Evolutionary conservation across 2,113 vertebrate species (phyloP), one percentile per base, ranked within the genome.

Genomic region (Coryphaenoides rupestris): DNA sequence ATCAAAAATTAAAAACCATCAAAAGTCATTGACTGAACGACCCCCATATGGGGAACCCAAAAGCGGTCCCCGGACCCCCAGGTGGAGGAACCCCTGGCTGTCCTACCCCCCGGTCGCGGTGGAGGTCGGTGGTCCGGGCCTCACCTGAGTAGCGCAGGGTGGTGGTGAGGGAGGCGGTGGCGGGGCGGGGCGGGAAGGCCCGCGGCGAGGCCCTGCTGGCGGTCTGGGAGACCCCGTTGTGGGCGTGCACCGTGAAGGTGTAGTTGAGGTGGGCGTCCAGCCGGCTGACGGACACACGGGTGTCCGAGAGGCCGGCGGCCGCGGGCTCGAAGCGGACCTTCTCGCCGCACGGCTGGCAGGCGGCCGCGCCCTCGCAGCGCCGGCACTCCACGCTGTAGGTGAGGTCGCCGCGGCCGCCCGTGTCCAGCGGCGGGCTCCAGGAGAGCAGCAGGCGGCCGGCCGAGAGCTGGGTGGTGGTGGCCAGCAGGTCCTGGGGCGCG

Each of bases 241-340:
- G 90, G 0, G 94, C 94, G 77, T 95, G 94, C 0, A 99, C 91
- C 0, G 71, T 84, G 64, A 99, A 96, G 58, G 94, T 95, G 83
- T 98, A 98, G 90, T 98, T 98, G 64, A 95, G 86, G n/a, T 95
- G 92, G 0, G 94, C 92, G 24, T 98, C 95, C 78, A 99, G 86
- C 58, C 94, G 93, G 0, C 90, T 93, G 78, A 98, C 70, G 0
- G 66, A 89, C 47, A 97, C 85, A 2, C 66, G 76, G 0, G 93
- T 92, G 17, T 81, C 88, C 0, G 57, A 88, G 66, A 98, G 70
- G 1, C 68, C 79, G 0, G 0, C 19, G 0, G 78, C 91, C 1
- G 84, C 58, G 0, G 91, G 93, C 0, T 95, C 95, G 12, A 92
- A 97, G 0, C 81, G 91, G 54, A 97, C 66, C 0, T 83, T 92